Base-by-base conservation (phyloP, 2,113 vertebrate genomes). In the Phylloscopus trochilus region DNA sequence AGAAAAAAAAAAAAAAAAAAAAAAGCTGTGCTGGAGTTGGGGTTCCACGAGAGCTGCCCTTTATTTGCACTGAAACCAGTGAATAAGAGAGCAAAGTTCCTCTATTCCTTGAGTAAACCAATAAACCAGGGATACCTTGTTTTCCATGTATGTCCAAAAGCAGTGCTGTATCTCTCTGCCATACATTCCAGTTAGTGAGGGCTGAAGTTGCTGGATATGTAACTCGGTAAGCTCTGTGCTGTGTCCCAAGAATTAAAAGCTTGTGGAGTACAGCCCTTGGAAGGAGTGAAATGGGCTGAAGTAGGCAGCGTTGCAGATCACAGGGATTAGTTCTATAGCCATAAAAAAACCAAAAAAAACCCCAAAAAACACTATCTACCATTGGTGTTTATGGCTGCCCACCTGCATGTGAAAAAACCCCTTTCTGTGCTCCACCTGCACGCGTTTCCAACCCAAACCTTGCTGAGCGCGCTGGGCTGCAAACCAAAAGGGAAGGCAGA, bases 401-500 rank as follows among this genome's bases (percentile, higher is more conserved):
- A 1, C 13, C 30, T 87, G 70, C 41, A 18, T 4, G 15, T 76
- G 66, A 51, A 67, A 67, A 52, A 41, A 51, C 11, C 49, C 20
- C 23, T 31, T 19, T 4, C 7, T 30, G 39, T 82, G n/a, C 72
- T 80, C 60, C 72, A 43, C 37, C 0, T 8, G 26, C n/a, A 11
- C 8, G 0, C 10, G 16, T 31, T 81, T 70, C 56, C 21, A 63
- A 20, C 18, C 43, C 49, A 33, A 64, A 30, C 28, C 44, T 5
- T 3, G 8, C 12, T 15, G 11, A 49, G 13, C 39, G 5, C 30
- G 51, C 43, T 43, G 3, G 1, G 8, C 41, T 24, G 74, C 23
- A 53, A 72, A 18, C 37, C 17, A 27, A 51, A 62, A 5, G 3
- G 1, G 27, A 56, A 28, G 5, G 1, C 0, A 2, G 1, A 15